These are phyloP conservation scores for Antheraea mylitta DNA, from an alignment of 1,140 invertebrate species.

Conservation along the genomic window DNA sequence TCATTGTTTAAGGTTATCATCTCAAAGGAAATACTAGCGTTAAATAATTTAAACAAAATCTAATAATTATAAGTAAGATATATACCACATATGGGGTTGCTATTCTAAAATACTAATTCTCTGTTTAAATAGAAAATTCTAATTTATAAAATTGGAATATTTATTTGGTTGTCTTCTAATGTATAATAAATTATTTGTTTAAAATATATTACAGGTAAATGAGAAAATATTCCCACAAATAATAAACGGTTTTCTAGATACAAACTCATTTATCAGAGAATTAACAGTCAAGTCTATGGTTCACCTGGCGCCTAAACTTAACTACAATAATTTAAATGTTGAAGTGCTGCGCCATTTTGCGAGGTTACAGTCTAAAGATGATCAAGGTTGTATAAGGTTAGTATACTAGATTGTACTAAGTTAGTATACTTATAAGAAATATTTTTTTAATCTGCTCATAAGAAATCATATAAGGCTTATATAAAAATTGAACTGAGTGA, in stretches of 20 bases:
- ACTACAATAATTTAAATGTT: conserved; percentile 98
- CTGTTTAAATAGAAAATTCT: too few relatives aligned
- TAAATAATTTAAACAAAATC: background rate
- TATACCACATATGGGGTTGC: too few relatives aligned
- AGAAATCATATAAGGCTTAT: too few relatives aligned
- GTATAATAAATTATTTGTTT: background rate
- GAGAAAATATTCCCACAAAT: conserved; percentile 95
- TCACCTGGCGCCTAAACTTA: conserved; percentile 96
- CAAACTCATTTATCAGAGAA: conserved; percentile 97
- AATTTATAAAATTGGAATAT: too few relatives aligned
- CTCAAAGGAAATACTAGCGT: background rate
- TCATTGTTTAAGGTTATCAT: background rate
- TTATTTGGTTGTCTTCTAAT: too few relatives aligned
- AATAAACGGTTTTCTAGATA: conserved; percentile 96
- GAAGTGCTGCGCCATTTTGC: conserved; percentile 98
- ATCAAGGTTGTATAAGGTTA: conserved; percentile 88
- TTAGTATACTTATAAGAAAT: too few relatives aligned
- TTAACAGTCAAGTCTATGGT: conserved; percentile 99
- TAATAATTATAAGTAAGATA: background rate
- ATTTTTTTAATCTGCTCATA: too few relatives aligned
- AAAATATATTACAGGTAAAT: conserved; percentile 81
- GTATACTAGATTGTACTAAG: too few relatives aligned
- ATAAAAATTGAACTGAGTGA: too few relatives aligned
- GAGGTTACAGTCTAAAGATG: conserved; percentile 95
- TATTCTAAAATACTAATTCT: too few relatives aligned